Percentiles rank a stretch among this genome's conserved stretches.
Evolutionary conservation across 2,113 vertebrate species (phyloP).

Genomic region (Brachyhypopomus occidentalis): DNA sequence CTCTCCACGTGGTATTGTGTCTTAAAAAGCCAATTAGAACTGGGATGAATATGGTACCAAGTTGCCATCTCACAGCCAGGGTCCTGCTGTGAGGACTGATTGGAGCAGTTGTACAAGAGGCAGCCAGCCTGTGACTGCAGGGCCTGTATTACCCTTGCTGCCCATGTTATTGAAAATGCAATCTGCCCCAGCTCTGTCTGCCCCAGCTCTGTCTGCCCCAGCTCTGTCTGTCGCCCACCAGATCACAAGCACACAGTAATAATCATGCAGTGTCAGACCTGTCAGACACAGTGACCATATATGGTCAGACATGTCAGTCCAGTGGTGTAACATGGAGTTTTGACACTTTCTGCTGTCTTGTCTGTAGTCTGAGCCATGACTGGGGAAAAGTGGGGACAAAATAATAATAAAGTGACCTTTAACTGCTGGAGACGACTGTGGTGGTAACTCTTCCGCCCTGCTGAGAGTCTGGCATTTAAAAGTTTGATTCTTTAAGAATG

Average conservation of each 20-base stretch:
- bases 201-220: neutral
- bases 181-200: too few species aligned
- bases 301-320: neutral
- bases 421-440: too few species aligned
- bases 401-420: too few species aligned
- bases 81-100: neutral
- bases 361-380: neutral
- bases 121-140: neutral
- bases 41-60: neutral
- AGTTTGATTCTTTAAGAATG: too few species aligned
- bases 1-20: neutral
- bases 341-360: neutral
- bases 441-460: neutral
- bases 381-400: too few species aligned
- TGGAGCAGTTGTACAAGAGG: neutral
- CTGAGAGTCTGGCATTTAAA: neutral
- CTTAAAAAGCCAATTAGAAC: neutral
- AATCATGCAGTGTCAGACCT: neutral
- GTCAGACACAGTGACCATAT: neutral
- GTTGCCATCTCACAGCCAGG: neutral
- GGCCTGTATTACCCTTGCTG: slow-evolving; percentile 5
- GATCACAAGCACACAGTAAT: neutral
- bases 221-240: neutral
- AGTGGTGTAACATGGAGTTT: neutral
- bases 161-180: neutral